Evolutionary conservation across 2,888 invertebrate species (phyloP), one percentile per base, ranked within the genome.

Genomic region (Oxystoma pomonae): DNA sequence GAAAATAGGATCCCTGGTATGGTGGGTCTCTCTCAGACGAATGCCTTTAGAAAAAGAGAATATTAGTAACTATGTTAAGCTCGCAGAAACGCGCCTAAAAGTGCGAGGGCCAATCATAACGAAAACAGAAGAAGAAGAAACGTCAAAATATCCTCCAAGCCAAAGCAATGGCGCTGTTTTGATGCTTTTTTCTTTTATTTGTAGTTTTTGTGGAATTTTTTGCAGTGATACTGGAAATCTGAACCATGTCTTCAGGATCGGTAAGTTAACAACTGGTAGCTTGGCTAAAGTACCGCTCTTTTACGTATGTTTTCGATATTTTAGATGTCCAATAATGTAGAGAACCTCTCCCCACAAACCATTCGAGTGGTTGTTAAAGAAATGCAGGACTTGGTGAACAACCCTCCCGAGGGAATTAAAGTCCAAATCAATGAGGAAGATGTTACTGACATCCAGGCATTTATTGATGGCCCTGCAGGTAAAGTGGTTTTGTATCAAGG

Each of bases 301-400:
- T 35, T 35, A 35, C 35, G 12, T 7, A 35, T 94, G 85, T 53
- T 53, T 53, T 16, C 53, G 3, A 66, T 61, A 58, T 78, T 81
- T 69, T 76, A 89, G 87, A 90, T 92, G 85, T 93, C 93, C 60
- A 80, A 78, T 72, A 94, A 94, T 83, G 91, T 94, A 72, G 97
- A 97, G 84, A 97, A 97, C 83, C 85, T 96, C 74, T 94, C 96
- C 67, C 96, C 97, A 68, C 96, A 96, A 84, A 92, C 91, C 68
- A 90, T 96, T 64, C 84, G 94, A 68, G 88, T 91, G 75, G 91
- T 97, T 70, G 88, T 90, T 70, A 92, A 91, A 77, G 96, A 97
- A 83, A 86, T 97, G 84, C 90, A 90, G 74, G 90, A 90, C 71
- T 83, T 98, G 75, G 87, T 88, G 64, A 86, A 87, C 69, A 86